Conservation (phyloP, 1,140 invertebrate species). For the Atta texana region DNA sequence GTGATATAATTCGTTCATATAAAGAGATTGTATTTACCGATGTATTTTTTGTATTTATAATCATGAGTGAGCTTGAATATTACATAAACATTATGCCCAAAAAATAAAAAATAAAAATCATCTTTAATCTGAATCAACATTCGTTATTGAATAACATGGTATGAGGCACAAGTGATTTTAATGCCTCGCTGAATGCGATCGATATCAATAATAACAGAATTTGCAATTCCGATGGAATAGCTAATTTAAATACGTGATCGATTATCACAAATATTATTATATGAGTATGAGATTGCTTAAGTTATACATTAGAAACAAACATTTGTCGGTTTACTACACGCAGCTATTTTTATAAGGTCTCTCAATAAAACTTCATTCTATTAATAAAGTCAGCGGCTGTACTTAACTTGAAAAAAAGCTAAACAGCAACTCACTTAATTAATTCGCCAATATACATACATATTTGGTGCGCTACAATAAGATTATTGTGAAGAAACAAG, state of each 20-base stretch:
- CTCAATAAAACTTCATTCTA: conserved; percentile 6
- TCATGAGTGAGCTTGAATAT: not conserved
- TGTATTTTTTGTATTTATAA: not conserved
- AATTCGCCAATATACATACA: not conserved
- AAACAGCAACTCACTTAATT: not conserved
- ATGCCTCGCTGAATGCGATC: conserved; percentile 31
- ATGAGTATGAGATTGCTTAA: conserved; percentile 9
- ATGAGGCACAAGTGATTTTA: conserved; percentile 36
- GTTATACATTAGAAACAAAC: conserved; percentile 20
- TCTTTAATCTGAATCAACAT: conserved; percentile 1
- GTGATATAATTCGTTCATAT: not conserved
- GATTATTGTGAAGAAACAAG: not conserved
- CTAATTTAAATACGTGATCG: conserved; percentile 60
- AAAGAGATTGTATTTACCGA: not conserved
- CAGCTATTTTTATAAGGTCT: conserved; percentile 10
- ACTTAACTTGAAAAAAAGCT: not conserved
- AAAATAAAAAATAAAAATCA: conserved; percentile 8
- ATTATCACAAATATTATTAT: conserved; percentile 50
- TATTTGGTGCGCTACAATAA: conserved; percentile 16
- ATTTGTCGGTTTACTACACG: not conserved
- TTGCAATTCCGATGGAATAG: conserved; percentile 49
- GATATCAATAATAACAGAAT: conserved; percentile 56
- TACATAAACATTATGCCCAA: not conserved
- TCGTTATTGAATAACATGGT: not conserved
- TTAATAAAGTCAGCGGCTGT: conserved; percentile 16